Evolutionary conservation across 2,113 vertebrate species (phyloP), one percentile per base, ranked within the genome.

Genomic region (Ammodytes dubius): DNA sequence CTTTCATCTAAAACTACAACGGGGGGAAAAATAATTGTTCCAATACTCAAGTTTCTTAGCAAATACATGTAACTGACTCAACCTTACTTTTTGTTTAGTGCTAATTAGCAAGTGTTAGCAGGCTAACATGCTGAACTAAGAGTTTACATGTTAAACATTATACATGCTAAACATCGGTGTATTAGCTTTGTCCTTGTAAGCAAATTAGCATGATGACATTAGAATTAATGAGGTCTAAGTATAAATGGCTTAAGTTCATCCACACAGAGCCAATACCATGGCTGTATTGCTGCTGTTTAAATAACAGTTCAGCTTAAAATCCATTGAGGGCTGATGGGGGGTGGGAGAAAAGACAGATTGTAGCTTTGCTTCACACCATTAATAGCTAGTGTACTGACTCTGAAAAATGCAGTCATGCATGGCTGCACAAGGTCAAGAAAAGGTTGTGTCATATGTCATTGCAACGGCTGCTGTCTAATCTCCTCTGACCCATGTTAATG

Each of bases 371-470:
- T 73, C 61, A 68, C 42, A 43, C 27, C 39, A 43, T 39, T 70
- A 50, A 73, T 54, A 68, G 74, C 39, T 77, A 74, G 53, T 67
- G 66, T 14, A 53, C 72, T 73, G 61, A 37, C 45, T 86, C 70
- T 79, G 61, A 84, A 88, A 67, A 74, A 71, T 64, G 5, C 65
- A 83, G 67, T 53, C 69, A 59, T 68, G 70, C 65, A 63, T 65
- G 68, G 52, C 68, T 84, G 47, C 52, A 59, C 86, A 87, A 89
- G 86, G 87, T 80, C 75, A 82, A 79, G 40, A 81, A 74, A 83
- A 86, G 84, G 63, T 88, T 80, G 49, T 72, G 67, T 87, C 82
- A 79, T 67, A 70, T 77, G 84, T 84, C 79, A 76, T 60, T 58
- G 66, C 65, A 78, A 39, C 42, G 4, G 70, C 66, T 58, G 58